A percentile compares a stretch with the other conserved stretches of the same genome.
phyloP scores from a whole-genome alignment of 2,113 vertebrate genomes.

The Semicossyphus pulcher region DNA sequence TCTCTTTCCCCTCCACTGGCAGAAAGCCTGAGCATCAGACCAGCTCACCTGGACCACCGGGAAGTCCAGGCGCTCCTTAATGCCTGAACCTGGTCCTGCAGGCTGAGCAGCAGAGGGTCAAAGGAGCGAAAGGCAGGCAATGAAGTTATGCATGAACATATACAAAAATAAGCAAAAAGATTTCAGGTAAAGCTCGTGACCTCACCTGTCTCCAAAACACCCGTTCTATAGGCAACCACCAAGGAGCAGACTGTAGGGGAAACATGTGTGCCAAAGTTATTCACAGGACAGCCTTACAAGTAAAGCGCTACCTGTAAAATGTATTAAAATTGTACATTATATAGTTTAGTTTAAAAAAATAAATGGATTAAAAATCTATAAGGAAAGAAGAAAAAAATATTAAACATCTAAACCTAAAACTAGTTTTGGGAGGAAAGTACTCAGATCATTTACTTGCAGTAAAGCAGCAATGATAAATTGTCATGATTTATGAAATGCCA shows the following conservation, averaged over 20 bases:
- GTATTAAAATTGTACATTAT: too few relatives aligned
- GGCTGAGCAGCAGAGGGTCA: slow-evolving; percentile 81
- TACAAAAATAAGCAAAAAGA: not conserved
- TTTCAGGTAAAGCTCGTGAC: not conserved
- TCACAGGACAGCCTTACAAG: not conserved
- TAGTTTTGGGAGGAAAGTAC: too few relatives aligned
- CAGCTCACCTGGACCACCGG: slow-evolving; percentile 97
- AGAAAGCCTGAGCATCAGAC: slow-evolving; percentile 92
- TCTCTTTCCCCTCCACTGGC: slow-evolving; percentile 88
- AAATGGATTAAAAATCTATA: too few relatives aligned
- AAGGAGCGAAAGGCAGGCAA: not conserved
- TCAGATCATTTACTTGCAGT: too few relatives aligned
- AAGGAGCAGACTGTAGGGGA: slow-evolving; percentile 88
- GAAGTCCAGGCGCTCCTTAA: slow-evolving; percentile 86
- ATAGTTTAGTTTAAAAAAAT: too few relatives aligned
- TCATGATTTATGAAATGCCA: not conserved
- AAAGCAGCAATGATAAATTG: too few relatives aligned
- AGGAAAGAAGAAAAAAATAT: too few relatives aligned
- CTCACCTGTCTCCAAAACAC: slow-evolving; percentile 96
- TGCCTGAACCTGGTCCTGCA: slow-evolving; percentile 91
- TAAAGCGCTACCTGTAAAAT: not conserved
- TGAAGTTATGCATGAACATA: not conserved
- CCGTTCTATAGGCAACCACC: slow-evolving; percentile 93
- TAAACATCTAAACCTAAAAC: too few relatives aligned
- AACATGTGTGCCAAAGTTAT: not conserved